phyloP scores from a whole-genome alignment of 1,140 invertebrate species.

The Drosophila sp. region DNA sequence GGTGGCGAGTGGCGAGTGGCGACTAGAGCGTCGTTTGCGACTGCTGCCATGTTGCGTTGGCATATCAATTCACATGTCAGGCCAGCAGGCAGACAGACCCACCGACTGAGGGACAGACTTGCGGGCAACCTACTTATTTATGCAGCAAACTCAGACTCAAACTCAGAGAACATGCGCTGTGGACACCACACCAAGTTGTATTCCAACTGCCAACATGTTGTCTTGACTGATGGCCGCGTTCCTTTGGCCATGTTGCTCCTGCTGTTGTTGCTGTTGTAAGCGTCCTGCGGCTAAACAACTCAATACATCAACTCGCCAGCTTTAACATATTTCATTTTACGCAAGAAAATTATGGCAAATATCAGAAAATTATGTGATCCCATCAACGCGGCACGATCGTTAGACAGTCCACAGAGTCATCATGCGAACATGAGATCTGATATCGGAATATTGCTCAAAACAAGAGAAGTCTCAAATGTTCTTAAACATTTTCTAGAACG shows the following conservation, averaged over 20 bases:
- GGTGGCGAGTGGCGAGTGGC: conserved; percentile 10
- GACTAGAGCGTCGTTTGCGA: conserved; percentile 22
- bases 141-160: conserved; percentile 47
- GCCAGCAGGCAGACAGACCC: conserved; percentile 31
- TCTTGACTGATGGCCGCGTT: conserved; percentile 74
- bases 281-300: conserved; percentile 77
- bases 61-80: conserved; percentile 80
- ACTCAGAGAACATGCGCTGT: conserved; percentile 5
- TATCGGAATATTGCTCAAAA: not conserved
- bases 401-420: conserved; percentile 16
- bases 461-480: no score
- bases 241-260: conserved; percentile 40
- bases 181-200: not conserved
- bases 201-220: conserved; percentile 29
- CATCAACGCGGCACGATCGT: conserved; percentile 62
- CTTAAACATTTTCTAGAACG: no score
- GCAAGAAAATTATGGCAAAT: conserved; percentile 73
- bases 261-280: conserved; percentile 27
- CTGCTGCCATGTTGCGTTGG: conserved; percentile 69
- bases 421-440: not conserved
- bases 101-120: not conserved
- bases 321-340: conserved; percentile 72
- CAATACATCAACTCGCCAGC: conserved; percentile 68
- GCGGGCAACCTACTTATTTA: conserved; percentile 76
- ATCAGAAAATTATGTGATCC: conserved; percentile 68